phyloP scores from a whole-genome alignment of 2,888 invertebrate species.

The Machimus atricapillus region DNA sequence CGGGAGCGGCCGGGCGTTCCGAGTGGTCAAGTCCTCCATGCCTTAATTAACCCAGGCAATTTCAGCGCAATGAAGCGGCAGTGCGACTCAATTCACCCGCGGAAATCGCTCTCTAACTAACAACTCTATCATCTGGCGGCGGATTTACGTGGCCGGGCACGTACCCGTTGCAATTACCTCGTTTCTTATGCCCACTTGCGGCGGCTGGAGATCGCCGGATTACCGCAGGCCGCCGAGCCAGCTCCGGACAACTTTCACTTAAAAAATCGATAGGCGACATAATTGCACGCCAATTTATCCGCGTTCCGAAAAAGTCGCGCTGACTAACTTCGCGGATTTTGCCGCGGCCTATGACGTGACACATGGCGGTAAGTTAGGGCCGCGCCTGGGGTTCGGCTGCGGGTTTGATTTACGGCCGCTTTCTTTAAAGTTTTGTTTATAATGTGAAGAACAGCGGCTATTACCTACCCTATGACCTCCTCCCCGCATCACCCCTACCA shows the following conservation, averaged over 20 bases:
- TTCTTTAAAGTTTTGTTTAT: conserved; percentile 4
- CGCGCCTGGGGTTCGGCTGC: not conserved
- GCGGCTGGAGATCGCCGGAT: not conserved
- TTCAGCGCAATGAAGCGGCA: conserved; percentile 5
- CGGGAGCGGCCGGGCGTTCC: not conserved
- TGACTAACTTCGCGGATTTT: not conserved
- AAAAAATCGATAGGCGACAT: conserved; percentile 35
- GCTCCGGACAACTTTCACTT: conserved; percentile 26
- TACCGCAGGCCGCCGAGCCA: not conserved
- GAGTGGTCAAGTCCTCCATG: not conserved
- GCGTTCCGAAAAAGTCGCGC: not conserved
- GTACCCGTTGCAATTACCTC: conserved; percentile 21
- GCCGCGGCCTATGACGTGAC: not conserved
- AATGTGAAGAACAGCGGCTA: conserved; percentile 9
- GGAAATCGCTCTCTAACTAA: conserved; percentile 26
- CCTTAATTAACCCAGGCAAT: not conserved
- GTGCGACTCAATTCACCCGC: not conserved
- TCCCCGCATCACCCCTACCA: not conserved
- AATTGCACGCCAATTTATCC: not conserved
- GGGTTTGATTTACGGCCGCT: not conserved
- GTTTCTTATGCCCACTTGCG: conserved; percentile 22
- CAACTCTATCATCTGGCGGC: conserved; percentile 25
- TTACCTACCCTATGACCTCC: not conserved
- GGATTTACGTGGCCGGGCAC: conserved; percentile 16
- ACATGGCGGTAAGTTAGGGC: not conserved